A percentile compares a stretch with the other conserved stretches of the same genome.
Evolutionary conservation across 2,888 invertebrate genomes (phyloP).

Genomic region (Anoncus sp.): DNA sequence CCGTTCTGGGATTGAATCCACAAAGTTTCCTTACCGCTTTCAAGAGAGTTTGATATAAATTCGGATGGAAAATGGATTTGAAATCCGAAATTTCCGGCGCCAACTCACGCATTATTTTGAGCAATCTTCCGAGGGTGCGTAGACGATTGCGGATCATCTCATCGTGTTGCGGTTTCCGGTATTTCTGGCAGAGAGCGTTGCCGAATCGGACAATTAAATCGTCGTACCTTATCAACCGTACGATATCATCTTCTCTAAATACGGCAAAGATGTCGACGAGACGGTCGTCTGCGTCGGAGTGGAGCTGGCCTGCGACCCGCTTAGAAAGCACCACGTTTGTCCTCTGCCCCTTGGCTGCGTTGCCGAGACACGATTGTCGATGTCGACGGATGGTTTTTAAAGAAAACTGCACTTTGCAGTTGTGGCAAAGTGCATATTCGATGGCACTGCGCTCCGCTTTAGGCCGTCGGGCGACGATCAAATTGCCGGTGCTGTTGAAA

Average conservation of each 20-base stretch:
- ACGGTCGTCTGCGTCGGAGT: constrained; percentile 48
- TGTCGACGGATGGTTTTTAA: constrained; percentile 64
- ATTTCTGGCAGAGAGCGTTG: constrained; percentile 65
- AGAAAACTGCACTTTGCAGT: constrained; percentile 66
- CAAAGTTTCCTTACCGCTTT: constrained; percentile 41
- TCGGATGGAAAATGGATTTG: constrained; percentile 50
- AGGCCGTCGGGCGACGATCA: constrained; percentile 38
- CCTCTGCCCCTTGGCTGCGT: too few species aligned
- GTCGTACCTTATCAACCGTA: constrained; percentile 61
- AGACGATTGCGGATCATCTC: constrained; percentile 60
- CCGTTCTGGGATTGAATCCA: constrained; percentile 11
- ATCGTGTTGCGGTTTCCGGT: constrained; percentile 56
- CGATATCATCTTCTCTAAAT: constrained; percentile 61
- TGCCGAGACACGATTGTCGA: constrained; percentile 62
- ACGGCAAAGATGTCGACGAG: constrained; percentile 62
- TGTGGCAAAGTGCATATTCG: constrained; percentile 63
- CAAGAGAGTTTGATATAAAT: constrained; percentile 49
- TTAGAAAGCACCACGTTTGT: constrained; percentile 64
- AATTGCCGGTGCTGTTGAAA: constrained; percentile 17
- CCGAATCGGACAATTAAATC: constrained; percentile 60
- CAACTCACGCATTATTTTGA: constrained; percentile 48
- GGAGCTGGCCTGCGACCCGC: constrained; percentile 61
- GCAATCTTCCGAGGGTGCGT: constrained; percentile 54
- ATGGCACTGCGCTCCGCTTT: constrained; percentile 17
- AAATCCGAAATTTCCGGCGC: constrained; percentile 43